A percentile compares a stretch with the other conserved stretches of the same genome.
Evolutionary conservation across 2,888 invertebrate species (phyloP).

Genomic region (Marronus borbonicus): DNA sequence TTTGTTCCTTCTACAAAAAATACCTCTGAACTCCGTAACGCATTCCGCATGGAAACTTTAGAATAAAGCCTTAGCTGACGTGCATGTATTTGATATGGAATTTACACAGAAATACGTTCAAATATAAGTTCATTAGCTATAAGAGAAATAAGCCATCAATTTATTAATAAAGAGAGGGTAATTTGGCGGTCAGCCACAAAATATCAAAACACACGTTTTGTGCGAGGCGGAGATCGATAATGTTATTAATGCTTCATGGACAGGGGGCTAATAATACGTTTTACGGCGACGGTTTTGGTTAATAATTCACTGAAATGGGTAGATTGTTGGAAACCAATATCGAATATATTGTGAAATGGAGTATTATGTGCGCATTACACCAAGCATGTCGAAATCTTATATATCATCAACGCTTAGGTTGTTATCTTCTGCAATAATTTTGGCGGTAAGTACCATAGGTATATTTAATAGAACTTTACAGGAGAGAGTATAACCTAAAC

Average conservation of each 20-base stretch:
- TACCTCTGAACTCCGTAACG: too few relatives aligned
- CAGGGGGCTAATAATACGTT: slow-evolving; percentile 28
- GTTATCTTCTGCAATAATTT: too few relatives aligned
- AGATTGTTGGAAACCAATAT: slow-evolving; percentile 30
- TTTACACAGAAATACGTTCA: too few relatives aligned
- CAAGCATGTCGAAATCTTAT: too few relatives aligned
- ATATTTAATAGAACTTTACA: too few relatives aligned
- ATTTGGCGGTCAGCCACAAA: slow-evolving; percentile 25
- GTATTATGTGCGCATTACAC: not conserved
- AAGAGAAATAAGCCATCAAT: not conserved
- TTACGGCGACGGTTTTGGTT: slow-evolving; percentile 9
- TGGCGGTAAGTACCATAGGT: too few relatives aligned
- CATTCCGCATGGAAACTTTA: too few relatives aligned
- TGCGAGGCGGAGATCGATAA: not conserved
- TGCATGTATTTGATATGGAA: too few relatives aligned
- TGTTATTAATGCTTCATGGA: slow-evolving; percentile 30
- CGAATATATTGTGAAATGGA: not conserved
- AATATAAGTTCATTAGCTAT: not conserved
- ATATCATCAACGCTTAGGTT: too few relatives aligned
- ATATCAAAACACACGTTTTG: slow-evolving; percentile 17
- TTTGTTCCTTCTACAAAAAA: too few relatives aligned
- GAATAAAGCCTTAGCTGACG: too few relatives aligned
- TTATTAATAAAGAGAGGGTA: slow-evolving; percentile 19
- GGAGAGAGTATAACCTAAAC: too few relatives aligned
- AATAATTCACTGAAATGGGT: slow-evolving; percentile 27